These are phyloP conservation scores for Brachyopa scutellaris DNA, from an alignment of 2,888 invertebrate genomes.

Conservation along the genomic window DNA sequence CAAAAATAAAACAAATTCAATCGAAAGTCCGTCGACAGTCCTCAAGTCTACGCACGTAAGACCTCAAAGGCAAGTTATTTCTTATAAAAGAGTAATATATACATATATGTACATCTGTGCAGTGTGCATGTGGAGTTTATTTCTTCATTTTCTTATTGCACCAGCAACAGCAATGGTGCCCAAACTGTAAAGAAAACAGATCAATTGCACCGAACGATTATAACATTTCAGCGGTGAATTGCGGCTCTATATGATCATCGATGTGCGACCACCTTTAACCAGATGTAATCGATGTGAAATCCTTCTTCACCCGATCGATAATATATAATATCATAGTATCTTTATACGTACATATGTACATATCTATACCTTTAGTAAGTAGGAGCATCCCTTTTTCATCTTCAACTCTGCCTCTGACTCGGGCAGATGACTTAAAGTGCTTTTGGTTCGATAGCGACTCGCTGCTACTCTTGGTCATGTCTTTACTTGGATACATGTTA, in stretches of 20 bases:
- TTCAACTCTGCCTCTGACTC: not conserved
- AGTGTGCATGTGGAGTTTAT: not conserved
- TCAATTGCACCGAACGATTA: constrained; percentile 54
- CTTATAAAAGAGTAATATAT: constrained; percentile 12
- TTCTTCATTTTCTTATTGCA: constrained; percentile 1
- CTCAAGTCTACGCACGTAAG: constrained; percentile 36
- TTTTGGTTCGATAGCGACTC: constrained; percentile 39
- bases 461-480: constrained; percentile 15
- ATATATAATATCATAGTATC: no score
- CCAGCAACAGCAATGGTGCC: constrained; percentile 3
- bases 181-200: constrained; percentile 23
- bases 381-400: no score
- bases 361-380: constrained; percentile 1
- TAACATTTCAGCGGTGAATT: constrained; percentile 44
- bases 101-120: no score
- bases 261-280: constrained; percentile 52
- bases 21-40: constrained; percentile 43
- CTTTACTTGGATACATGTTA: constrained; percentile 26
- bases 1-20: constrained; percentile 20
- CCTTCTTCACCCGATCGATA: constrained; percentile 34
- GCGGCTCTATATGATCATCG: constrained; percentile 46
- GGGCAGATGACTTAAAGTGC: constrained; percentile 32
- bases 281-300: constrained; percentile 28
- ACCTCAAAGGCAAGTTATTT: constrained; percentile 22
- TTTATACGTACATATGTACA: no score